A percentile compares a stretch with the other conserved stretches of the same genome.
Evolutionary conservation across 2,888 invertebrate species (phyloP).

Genomic region (Ecdyonurus torrentis): DNA sequence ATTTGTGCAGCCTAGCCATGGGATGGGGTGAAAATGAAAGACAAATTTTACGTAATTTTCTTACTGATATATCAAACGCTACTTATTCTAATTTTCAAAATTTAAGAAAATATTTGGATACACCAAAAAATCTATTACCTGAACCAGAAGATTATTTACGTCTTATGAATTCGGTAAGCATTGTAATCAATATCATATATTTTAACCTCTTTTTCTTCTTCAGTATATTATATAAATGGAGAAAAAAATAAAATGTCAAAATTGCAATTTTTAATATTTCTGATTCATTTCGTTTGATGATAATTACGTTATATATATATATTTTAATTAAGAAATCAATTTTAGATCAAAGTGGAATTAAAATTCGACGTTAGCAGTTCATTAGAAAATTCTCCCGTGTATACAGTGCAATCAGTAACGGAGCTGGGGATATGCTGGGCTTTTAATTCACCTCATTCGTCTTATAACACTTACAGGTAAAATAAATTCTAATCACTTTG

Average conservation of each 20-base stretch:
- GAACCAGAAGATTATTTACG: background rate
- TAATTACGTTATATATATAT: too few relatives aligned
- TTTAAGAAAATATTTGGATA: background rate
- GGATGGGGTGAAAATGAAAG: background rate
- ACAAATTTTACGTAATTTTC: background rate
- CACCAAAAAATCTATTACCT: background rate
- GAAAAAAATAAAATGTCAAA: too few relatives aligned
- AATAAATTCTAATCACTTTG: too few relatives aligned
- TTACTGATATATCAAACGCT: background rate
- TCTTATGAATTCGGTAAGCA: background rate
- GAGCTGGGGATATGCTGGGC: slow-evolving; percentile 55
- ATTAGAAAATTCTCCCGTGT: background rate
- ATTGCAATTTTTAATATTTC: too few relatives aligned
- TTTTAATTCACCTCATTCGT: slow-evolving; percentile 45
- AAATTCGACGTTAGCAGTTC: background rate
- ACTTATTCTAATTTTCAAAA: background rate
- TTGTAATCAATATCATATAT: background rate
- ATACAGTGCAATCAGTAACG: slow-evolving; percentile 30
- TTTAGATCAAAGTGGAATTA: background rate
- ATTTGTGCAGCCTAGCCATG: background rate
- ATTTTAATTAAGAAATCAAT: background rate
- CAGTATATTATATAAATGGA: too few relatives aligned
- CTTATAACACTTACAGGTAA: slow-evolving; percentile 39
- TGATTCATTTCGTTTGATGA: too few relatives aligned
- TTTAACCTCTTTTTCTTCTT: too few relatives aligned